A percentile compares a stretch with the other conserved stretches of the same genome.
phyloP scores from a whole-genome alignment of 2,113 vertebrate species.

The Colinus virginianus region DNA sequence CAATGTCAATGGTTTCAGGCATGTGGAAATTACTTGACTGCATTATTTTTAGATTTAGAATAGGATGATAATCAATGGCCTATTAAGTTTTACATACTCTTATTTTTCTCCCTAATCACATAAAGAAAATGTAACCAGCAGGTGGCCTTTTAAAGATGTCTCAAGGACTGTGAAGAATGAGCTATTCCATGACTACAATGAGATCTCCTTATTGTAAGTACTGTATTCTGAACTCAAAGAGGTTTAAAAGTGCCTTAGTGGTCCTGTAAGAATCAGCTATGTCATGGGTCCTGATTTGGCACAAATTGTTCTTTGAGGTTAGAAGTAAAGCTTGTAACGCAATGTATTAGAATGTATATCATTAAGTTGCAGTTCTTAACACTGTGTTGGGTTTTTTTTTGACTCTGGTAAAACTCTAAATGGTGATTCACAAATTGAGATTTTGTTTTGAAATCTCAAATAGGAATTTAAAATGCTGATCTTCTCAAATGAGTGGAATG shows the following conservation, averaged over 20 bases:
- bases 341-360: not conserved
- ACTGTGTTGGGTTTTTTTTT: not conserved
- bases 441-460: not conserved
- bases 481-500: not conserved
- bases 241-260: not conserved
- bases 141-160: not conserved
- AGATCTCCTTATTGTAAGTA: not conserved
- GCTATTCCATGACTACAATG: not conserved
- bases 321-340: not conserved
- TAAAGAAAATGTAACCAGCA: not conserved
- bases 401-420: not conserved
- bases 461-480: not conserved
- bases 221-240: not conserved
- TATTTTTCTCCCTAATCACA: not conserved
- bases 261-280: not conserved
- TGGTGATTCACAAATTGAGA: not conserved
- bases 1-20: not conserved
- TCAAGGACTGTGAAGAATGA: not conserved
- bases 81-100: not conserved
- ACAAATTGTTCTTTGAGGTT: not conserved
- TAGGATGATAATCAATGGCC: not conserved
- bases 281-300: not conserved
- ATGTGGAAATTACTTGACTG: not conserved
- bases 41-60: not conserved
- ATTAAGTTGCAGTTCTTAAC: not conserved